phyloP scores from a whole-genome alignment of 2,888 invertebrate genomes.

The Timema podura region DNA sequence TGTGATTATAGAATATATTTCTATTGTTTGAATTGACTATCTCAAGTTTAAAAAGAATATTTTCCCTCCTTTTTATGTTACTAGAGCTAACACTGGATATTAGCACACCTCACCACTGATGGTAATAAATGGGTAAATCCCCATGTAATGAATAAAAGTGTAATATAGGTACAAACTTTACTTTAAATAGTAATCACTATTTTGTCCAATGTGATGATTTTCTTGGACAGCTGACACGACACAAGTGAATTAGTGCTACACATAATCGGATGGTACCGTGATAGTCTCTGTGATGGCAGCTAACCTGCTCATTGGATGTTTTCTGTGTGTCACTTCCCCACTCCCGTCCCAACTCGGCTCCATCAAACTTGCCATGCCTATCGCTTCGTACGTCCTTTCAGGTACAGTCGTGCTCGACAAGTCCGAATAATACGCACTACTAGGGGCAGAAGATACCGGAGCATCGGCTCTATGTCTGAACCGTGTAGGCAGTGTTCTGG shows the following conservation, averaged over 20 bases:
- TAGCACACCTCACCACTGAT: no score
- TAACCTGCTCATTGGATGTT: constrained; percentile 40
- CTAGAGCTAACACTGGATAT: no score
- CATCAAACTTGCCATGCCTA: constrained; percentile 42
- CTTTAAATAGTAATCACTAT: no score
- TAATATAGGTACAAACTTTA: no score
- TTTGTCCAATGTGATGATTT: no score
- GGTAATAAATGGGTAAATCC: no score
- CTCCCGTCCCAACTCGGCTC: constrained; percentile 23
- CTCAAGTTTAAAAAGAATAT: no score
- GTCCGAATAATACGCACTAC: constrained; percentile 71
- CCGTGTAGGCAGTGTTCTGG: constrained; percentile 65
- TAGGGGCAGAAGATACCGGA: constrained; percentile 61
- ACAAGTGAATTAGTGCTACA: constrained; percentile 34
- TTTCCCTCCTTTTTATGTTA: no score
- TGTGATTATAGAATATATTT: no score
- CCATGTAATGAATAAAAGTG: no score
- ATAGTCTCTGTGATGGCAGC: constrained; percentile 57
- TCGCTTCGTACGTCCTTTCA: constrained; percentile 58
- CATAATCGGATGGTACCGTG: constrained; percentile 58
- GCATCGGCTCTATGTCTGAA: constrained; percentile 53
- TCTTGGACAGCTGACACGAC: no score
- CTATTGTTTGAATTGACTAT: no score
- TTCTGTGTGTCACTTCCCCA: constrained; percentile 19
- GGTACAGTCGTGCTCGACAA: constrained; percentile 51